phyloP scores from a whole-genome alignment of 2,888 invertebrate genomes.

The Autographa gamma region DNA sequence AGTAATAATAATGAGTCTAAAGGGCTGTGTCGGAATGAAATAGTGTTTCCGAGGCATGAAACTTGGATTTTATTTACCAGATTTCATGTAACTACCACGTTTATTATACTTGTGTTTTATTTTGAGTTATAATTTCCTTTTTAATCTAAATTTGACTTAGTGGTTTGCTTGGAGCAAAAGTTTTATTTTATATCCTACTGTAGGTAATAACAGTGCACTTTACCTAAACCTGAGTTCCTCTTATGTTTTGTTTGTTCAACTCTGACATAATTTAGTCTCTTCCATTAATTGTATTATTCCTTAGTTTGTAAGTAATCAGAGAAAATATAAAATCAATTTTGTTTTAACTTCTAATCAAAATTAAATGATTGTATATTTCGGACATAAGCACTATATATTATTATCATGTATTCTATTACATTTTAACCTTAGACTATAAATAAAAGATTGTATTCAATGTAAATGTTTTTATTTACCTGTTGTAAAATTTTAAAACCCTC shows the following conservation, averaged over 20 bases:
- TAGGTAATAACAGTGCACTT: slow-evolving; percentile 30
- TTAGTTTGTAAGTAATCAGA: slow-evolving; percentile 79
- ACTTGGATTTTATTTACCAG: slow-evolving; percentile 50
- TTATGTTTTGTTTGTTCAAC: slow-evolving; percentile 65
- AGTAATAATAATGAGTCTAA: slow-evolving; percentile 69
- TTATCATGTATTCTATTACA: slow-evolving; percentile 79
- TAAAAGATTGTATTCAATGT: slow-evolving; percentile 69
- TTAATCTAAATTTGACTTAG: slow-evolving; percentile 28
- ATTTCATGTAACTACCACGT: slow-evolving; percentile 32
- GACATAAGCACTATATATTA: slow-evolving; percentile 76
- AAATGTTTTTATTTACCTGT: slow-evolving; percentile 50
- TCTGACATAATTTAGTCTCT: slow-evolving; percentile 75
- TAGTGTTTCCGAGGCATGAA: slow-evolving; percentile 62
- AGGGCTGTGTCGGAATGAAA: slow-evolving; percentile 74
- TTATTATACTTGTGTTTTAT: slow-evolving; percentile 19
- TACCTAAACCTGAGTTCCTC: slow-evolving; percentile 65
- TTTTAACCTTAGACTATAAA: slow-evolving; percentile 72
- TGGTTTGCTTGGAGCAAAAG: slow-evolving; percentile 44
- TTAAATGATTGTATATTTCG: slow-evolving; percentile 86
- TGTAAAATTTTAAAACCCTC: neutral
- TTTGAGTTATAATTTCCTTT: slow-evolving; percentile 43
- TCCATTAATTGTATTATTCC: slow-evolving; percentile 77
- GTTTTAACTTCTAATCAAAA: slow-evolving; percentile 80
- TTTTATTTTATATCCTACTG: slow-evolving; percentile 48
- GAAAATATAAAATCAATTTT: slow-evolving; percentile 78